Percentiles rank a stretch among this genome's conserved stretches.
Conservation (phyloP, 1,140 invertebrate genomes). For the Drosophila rufa region DNA sequence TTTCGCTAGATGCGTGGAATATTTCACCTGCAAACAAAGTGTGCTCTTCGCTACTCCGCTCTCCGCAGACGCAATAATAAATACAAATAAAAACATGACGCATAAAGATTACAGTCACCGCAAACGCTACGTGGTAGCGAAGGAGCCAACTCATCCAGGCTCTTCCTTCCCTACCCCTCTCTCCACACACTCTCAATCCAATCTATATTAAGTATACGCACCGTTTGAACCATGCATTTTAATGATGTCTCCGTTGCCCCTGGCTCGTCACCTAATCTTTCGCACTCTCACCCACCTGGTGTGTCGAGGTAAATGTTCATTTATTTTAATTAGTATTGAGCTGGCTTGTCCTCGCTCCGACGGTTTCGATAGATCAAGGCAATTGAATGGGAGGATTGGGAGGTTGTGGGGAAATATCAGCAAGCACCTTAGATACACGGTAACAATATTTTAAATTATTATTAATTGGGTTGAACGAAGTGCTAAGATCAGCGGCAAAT, state of each 20-base stretch:
- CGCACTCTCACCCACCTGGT: slow-evolving; percentile 32
- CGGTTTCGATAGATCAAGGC: slow-evolving; percentile 43
- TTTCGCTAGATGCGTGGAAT: slow-evolving; percentile 64
- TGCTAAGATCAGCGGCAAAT: neutral
- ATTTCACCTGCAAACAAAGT: slow-evolving; percentile 77
- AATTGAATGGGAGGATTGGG: slow-evolving; percentile 7
- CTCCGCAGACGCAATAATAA: slow-evolving; percentile 71
- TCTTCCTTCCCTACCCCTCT: neutral
- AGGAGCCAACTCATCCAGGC: slow-evolving; percentile 38
- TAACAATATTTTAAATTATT: slow-evolving; percentile 2
- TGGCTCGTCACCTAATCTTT: slow-evolving; percentile 46
- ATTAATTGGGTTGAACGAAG: neutral
- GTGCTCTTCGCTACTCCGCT: slow-evolving; percentile 21
- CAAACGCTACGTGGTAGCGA: slow-evolving; percentile 33
- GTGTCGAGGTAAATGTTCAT: slow-evolving; percentile 72
- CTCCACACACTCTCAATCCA: slow-evolving; percentile 28
- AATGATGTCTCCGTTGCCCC: slow-evolving; percentile 67
- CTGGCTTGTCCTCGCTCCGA: slow-evolving; percentile 26
- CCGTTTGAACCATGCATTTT: slow-evolving; percentile 81
- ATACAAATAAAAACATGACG: slow-evolving; percentile 82
- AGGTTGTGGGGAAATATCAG: slow-evolving; percentile 28
- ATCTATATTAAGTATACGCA: slow-evolving; percentile 82
- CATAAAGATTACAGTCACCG: slow-evolving; percentile 72
- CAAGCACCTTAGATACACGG: slow-evolving; percentile 22
- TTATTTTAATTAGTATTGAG: slow-evolving; percentile 82